Percentiles rank a stretch among this genome's conserved stretches.
These are phyloP conservation scores for Scaptomyza hsui DNA, from an alignment of 1,140 invertebrate species.

Conservation along the genomic window DNA sequence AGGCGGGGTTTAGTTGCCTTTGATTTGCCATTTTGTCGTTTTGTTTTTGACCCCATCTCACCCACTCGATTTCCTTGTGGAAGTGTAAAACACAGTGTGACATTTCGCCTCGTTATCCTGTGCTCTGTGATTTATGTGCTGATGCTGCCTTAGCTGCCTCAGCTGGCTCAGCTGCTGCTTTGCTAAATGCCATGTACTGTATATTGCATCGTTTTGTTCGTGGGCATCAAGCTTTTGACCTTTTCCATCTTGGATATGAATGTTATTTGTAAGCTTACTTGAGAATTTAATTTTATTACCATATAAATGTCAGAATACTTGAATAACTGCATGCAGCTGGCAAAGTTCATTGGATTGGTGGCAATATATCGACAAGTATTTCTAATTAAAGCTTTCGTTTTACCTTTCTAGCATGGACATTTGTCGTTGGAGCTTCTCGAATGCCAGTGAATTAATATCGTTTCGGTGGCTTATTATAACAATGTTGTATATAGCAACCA, in stretches of 20 bases:
- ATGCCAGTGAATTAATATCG: constrained; percentile 80
- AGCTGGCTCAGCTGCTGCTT: constrained; percentile 2
- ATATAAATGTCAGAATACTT: constrained; percentile 32
- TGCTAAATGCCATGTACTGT: constrained; percentile 41
- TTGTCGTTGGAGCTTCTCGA: constrained; percentile 80
- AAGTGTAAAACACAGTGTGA: constrained; percentile 71
- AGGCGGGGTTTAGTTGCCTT: constrained; percentile 28
- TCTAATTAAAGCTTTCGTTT: no score
- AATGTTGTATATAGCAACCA: constrained; percentile 84
- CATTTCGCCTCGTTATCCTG: constrained; percentile 63
- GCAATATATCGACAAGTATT: no score
- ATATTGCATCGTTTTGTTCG: constrained; percentile 1
- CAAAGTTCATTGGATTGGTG: neutral
- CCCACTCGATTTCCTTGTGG: neutral
- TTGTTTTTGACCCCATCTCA: constrained; percentile 14
- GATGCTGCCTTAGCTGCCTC: neutral
- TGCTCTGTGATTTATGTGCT: constrained; percentile 64
- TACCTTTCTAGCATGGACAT: constrained; percentile 75
- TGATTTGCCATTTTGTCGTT: constrained; percentile 31
- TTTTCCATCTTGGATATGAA: constrained; percentile 35
- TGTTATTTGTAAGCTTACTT: constrained; percentile 12
- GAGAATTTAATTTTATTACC: constrained; percentile 9
- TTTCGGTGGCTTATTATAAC: constrained; percentile 83
- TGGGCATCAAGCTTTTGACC: constrained; percentile 46
- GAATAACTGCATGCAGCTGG: constrained; percentile 11